Evolutionary conservation across 2,888 invertebrate genomes (phyloP).

Genomic region (Ischnura elegans): DNA sequence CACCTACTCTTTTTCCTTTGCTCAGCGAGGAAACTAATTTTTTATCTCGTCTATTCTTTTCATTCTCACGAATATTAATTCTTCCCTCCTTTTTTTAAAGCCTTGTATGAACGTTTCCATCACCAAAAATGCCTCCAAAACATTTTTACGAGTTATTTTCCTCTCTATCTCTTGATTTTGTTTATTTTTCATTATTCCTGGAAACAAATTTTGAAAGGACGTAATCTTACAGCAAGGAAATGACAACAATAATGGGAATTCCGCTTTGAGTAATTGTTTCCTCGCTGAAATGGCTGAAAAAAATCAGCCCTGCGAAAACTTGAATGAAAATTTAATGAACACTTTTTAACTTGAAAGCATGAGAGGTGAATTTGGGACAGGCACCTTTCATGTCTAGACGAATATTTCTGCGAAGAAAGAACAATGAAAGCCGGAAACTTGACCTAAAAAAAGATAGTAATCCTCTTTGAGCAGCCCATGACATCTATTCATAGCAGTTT

Average conservation of each 20-base stretch:
- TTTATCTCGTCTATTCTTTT: neutral
- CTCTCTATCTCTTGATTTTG: neutral
- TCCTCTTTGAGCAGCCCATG: neutral
- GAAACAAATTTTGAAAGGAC: neutral
- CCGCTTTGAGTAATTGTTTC: neutral
- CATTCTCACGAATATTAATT: neutral
- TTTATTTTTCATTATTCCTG: neutral
- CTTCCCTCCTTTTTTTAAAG: neutral
- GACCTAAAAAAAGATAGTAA: neutral
- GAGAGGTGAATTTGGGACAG: neutral
- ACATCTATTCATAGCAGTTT: neutral
- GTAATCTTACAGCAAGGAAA: conserved; percentile 1
- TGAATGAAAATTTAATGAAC: neutral
- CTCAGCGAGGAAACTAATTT: neutral
- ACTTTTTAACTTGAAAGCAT: neutral
- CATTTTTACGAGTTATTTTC: neutral
- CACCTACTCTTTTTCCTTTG: neutral
- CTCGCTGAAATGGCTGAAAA: neutral
- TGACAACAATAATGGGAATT: neutral
- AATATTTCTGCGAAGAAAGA: neutral
- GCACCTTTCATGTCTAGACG: neutral
- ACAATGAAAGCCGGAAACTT: neutral
- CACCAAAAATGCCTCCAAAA: neutral
- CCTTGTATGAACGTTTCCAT: neutral
- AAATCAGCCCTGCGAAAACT: neutral